phyloP scores from a whole-genome alignment of 2,797 vertebrate genomes.

The Simalia tracyae region DNA sequence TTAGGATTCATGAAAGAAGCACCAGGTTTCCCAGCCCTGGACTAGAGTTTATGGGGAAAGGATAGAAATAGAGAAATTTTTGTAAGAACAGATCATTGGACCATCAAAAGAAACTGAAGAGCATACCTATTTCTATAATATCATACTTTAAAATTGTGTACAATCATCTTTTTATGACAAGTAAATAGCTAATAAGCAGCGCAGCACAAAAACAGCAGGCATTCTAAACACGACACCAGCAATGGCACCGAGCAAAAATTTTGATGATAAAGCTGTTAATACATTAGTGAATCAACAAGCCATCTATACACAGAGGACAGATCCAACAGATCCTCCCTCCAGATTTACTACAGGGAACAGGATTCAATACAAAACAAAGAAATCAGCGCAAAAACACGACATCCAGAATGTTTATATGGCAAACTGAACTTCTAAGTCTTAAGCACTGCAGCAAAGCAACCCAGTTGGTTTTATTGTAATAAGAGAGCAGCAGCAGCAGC shows the following conservation, averaged over 20 bases:
- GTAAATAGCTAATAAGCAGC: neutral
- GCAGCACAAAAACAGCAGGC: neutral
- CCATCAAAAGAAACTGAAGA: neutral
- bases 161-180: slow-evolving; percentile 12
- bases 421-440: fast-evolving
- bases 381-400: neutral
- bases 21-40: neutral
- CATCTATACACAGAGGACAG: slow-evolving; percentile 17
- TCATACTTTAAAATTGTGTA: neutral
- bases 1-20: neutral
- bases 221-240: slow-evolving; percentile 12
- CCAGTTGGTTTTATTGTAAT: neutral
- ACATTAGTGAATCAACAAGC: slow-evolving; percentile 25
- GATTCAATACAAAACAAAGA: neutral
- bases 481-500: neutral
- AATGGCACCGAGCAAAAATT: neutral
- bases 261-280: slow-evolving; percentile 37
- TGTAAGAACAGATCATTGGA: neutral
- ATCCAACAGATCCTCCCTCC: slow-evolving; percentile 33
- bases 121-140: neutral
- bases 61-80: neutral
- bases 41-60: neutral
- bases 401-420: neutral
- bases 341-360: neutral
- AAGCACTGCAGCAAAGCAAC: neutral